These are phyloP conservation scores for Balearica regulorum DNA, from an alignment of 2,797 vertebrate species.

Conservation along the genomic window DNA sequence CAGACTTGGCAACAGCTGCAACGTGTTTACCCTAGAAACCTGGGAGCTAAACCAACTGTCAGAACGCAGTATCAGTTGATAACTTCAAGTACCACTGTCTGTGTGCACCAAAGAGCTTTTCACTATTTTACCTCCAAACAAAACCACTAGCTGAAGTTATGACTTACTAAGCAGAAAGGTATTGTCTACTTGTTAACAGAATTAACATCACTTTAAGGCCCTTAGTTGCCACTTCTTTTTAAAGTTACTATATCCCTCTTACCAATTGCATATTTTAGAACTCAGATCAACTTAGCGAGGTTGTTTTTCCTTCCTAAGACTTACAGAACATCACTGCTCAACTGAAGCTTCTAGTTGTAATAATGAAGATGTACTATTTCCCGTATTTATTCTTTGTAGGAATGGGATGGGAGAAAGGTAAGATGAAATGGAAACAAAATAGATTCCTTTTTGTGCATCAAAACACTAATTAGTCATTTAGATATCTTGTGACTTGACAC, in stretches of 20 bases:
- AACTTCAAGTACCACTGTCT: not conserved
- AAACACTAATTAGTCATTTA: constrained; percentile 41
- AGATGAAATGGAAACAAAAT: constrained; percentile 29
- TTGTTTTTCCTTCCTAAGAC: not conserved
- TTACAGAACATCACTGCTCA: not conserved
- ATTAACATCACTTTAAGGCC: not conserved
- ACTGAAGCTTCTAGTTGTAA: not conserved
- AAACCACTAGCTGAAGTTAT: not conserved
- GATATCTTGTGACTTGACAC: constrained; percentile 11
- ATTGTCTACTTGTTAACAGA: not conserved
- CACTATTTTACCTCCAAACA: not conserved
- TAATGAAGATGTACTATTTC: not conserved
- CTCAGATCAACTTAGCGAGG: not conserved
- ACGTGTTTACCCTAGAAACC: not conserved
- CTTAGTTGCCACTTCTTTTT: not conserved
- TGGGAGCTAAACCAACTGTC: not conserved
- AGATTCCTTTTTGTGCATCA: constrained; percentile 31
- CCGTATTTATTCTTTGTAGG: not conserved
- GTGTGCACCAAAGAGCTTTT: not conserved
- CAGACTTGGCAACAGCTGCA: not conserved
- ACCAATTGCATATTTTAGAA: not conserved
- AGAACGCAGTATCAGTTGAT: not conserved
- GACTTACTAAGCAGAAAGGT: not conserved
- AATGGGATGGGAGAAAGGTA: not conserved
- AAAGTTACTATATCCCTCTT: not conserved